Base-by-base conservation (phyloP, 1,140 invertebrate species). In the Archivesica marissinica region DNA sequence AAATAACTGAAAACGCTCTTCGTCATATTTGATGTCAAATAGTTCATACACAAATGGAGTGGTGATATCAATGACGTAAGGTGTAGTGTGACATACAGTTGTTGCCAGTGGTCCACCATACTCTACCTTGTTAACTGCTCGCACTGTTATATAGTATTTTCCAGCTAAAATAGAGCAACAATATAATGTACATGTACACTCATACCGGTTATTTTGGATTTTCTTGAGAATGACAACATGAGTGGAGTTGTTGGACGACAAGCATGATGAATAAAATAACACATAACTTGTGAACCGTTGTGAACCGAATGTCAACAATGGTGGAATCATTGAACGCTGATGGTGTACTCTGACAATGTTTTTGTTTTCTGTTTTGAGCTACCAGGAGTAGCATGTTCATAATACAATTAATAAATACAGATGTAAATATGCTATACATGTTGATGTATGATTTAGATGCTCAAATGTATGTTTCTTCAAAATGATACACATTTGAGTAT, bases 71-170 rank as follows among this genome's bases (percentile, higher is more conserved):
- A 86, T 70, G n/a, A 68, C 33, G 35, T 56, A 81, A 4, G 77
- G 85, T 20, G 25, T 47, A 4, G 77, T 74, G 38, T 86, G 85
- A 47, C 85, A 86, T 7, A 86, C 56, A 15, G 85, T 76, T 30
- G 47, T 50, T 39, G 70, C 50, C 4, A 81, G 44, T n/a, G 78
- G 72, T 23, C 85, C 85, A 23, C 85, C 85, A 39, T 75, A 81
- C 6, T 86, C 52, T 0, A 81, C 78, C 23, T 81, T 81, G 39
- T 80, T 81, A 17, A 86, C 23, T 2, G 75, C 84, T 17, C 84
- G 11, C 7, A 86, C 74, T 6, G 83, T 68, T 6, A 78, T 39
- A n/a, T 72, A 86, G 64, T 86, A 86, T 4, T 44, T 50, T n/a
- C 84, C 84, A 72, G 80, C 84, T 80, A 54, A 61, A 79, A 66